Percentiles rank a stretch among this genome's conserved stretches.
Evolutionary conservation across 2,888 invertebrate genomes (phyloP).

Genomic region (Sphecodes monilicornis): DNA sequence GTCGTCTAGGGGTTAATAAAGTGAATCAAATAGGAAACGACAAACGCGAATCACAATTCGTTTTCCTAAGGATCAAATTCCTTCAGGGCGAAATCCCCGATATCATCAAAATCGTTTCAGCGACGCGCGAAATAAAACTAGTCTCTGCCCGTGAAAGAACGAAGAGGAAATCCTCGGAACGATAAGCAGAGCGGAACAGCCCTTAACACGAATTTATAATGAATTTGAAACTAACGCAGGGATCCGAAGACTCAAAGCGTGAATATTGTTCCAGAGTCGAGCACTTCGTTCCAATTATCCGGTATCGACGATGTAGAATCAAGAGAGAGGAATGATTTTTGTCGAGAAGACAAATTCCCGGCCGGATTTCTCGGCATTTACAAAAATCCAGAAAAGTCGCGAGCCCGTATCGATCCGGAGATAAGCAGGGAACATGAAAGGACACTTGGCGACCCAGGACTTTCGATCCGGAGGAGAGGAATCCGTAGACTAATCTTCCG

Average conservation of each 20-base stretch:
- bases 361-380: not conserved
- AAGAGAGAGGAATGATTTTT: not conserved
- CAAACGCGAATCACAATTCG: not conserved
- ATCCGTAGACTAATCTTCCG: slow-evolving; percentile 46
- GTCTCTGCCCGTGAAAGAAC: not conserved
- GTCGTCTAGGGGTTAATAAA: not conserved
- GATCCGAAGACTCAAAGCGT: not conserved
- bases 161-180: not conserved
- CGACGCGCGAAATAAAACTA: not conserved
- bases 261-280: not conserved
- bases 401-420: not conserved
- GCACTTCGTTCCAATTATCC: slow-evolving; percentile 4
- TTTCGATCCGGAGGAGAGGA: not conserved
- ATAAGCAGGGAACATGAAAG: slow-evolving; percentile 35
- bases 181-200: not conserved
- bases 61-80: not conserved
- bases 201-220: slow-evolving; percentile 4
- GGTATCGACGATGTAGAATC: not conserved
- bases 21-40: not conserved
- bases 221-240: not conserved
- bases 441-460: slow-evolving; percentile 10
- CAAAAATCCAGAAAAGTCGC: not conserved
- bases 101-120: not conserved
- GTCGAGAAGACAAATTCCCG: not conserved
- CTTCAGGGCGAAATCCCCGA: not conserved